Base-by-base conservation (phyloP, 2,888 invertebrate species). In the Cartodere bifasciata region DNA sequence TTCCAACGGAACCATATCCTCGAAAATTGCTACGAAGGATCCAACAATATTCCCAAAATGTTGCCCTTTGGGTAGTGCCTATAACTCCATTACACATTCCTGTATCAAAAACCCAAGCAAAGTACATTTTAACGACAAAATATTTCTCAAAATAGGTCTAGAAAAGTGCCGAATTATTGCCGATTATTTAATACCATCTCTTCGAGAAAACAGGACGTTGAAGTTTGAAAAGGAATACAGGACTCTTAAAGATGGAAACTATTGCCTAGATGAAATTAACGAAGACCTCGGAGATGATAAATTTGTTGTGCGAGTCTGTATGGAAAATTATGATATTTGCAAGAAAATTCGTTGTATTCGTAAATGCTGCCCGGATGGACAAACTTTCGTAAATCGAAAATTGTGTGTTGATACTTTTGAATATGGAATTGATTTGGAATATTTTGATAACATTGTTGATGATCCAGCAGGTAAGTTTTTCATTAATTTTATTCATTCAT, bases 361-460 rank as follows among this genome's bases (percentile, higher is more conserved):
- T 32, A 70, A 70, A 46, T 71, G 70, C 41, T 71, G 70, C 44
- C 65, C 65, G 2, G 55, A 66, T 14, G 70, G 69, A 9, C 45
- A 67, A 23, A 65, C 69, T 44, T 70, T 53, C 35, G 52, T 52
- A 4, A 42, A 41, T 16, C 51, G 48, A 11, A 21, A 39, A 2
- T 34, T 32, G 9, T 56, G 56, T 38, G 24, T 28, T 4, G 40
- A 44, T 27, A 50, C 47, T 12, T 48, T 46, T 13, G 41, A 35
- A 2, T 30, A 48, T 32, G 55, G 55, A 6, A 12, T 55, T 30
- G 39, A 50, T 31, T 28, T 51, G 29, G 26, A 24, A n/a, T n/a
- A n/a, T n/a, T n/a, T n/a, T n/a, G n/a, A n/a, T n/a, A n/a, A n/a
- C n/a, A n/a, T n/a, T n/a, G n/a, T n/a, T n/a, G n/a, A n/a, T n/a